A percentile compares a stretch with the other conserved stretches of the same genome.
phyloP scores from a whole-genome alignment of 1,140 invertebrate genomes.

The Drosophila bifasciata region DNA sequence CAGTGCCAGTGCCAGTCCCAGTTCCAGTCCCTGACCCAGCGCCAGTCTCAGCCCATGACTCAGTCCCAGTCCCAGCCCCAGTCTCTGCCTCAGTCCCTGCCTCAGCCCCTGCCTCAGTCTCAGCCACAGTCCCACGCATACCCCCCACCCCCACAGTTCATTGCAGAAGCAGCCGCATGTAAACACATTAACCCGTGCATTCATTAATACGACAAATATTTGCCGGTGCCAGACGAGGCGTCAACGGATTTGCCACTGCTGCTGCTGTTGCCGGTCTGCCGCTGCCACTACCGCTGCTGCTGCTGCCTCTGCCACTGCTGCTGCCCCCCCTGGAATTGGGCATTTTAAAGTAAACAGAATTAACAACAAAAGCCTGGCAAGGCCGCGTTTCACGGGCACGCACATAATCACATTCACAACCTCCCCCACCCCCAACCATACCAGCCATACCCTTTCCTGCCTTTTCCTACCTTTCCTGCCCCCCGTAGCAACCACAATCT shows the following conservation, averaged over 20 bases:
- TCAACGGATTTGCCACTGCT: not conserved
- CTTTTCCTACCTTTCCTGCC: too few species aligned
- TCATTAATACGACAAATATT: constrained; percentile 80
- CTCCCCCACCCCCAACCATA: not conserved
- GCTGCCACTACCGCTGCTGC: constrained; percentile 23
- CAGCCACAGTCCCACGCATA: too few species aligned
- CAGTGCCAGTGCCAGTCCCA: too few species aligned
- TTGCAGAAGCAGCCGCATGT: constrained; percentile 53
- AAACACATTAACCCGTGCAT: constrained; percentile 81
- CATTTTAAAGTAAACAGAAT: constrained; percentile 78
- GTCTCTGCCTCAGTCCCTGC: too few species aligned
- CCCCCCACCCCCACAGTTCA: not conserved
- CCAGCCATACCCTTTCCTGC: too few species aligned
- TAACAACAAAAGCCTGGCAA: constrained; percentile 77
- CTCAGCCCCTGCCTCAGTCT: too few species aligned
- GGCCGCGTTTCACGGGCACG: constrained; percentile 32
- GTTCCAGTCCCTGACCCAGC: too few species aligned
- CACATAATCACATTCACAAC: constrained; percentile 40
- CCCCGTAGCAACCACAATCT: constrained; percentile 15
- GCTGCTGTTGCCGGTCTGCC: constrained; percentile 23
- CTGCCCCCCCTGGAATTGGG: constrained; percentile 34
- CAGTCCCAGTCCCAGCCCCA: too few species aligned
- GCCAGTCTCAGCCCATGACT: too few species aligned
- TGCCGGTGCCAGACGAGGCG: constrained; percentile 50
- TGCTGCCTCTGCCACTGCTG: too few species aligned